Percentiles rank a stretch among this genome's conserved stretches.
Evolutionary conservation across 2,113 vertebrate species (phyloP).

Genomic region (Pteronura brasiliensis): DNA sequence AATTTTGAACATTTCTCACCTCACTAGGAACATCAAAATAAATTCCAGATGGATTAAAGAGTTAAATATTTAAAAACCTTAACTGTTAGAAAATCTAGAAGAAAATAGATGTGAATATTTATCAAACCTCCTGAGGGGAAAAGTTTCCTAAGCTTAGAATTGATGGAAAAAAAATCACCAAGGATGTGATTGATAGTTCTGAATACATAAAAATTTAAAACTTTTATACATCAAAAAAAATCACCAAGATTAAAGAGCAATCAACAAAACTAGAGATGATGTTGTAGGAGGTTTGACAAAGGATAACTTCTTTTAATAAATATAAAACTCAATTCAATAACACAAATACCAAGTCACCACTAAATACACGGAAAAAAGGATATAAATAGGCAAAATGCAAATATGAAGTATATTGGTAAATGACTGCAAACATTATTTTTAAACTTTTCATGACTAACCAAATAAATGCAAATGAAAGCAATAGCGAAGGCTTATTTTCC

Average conservation of each 20-base stretch:
- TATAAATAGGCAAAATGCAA: background rate
- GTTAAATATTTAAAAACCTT: slow-evolving; percentile 47
- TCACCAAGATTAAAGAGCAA: slow-evolving; percentile 10
- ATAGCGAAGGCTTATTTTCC: background rate
- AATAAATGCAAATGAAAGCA: slow-evolving; percentile 22
- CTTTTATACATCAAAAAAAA: background rate
- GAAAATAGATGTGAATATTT: slow-evolving; percentile 47
- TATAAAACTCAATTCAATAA: background rate
- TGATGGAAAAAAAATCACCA: slow-evolving; percentile 32
- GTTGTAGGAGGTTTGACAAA: background rate
- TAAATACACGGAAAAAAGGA: background rate
- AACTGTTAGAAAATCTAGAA: slow-evolving; percentile 30
- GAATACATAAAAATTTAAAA: slow-evolving; percentile 24
- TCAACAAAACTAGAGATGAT: background rate
- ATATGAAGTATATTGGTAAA: background rate
- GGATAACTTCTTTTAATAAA: background rate
- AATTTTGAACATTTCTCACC: slow-evolving; percentile 26
- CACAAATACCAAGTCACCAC: background rate
- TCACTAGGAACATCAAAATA: slow-evolving; percentile 40
- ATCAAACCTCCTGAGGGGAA: background rate
- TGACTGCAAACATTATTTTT: background rate
- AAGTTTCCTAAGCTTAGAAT: slow-evolving; percentile 20
- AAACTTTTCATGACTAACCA: background rate
- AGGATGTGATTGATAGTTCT: background rate
- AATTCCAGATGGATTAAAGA: slow-evolving; percentile 50